Percentiles rank a stretch among this genome's conserved stretches.
phyloP scores from a whole-genome alignment of 2,797 vertebrate genomes.

The Eutrigla gurnardus region DNA sequence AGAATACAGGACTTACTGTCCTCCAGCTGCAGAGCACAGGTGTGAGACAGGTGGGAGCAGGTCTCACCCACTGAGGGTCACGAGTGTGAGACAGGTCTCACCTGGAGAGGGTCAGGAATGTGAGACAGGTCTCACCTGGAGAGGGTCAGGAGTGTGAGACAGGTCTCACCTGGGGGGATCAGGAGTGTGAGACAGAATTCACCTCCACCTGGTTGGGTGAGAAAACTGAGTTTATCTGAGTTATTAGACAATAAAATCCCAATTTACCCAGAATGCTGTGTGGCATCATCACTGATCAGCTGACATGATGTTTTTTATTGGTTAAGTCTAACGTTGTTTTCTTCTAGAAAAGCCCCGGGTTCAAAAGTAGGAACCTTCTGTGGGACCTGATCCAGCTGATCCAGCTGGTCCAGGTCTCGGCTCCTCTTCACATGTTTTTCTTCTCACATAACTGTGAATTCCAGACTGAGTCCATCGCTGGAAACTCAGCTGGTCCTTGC shows the following conservation, averaged over 20 bases:
- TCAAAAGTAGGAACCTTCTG: conserved; percentile 1
- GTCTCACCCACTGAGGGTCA: conserved; percentile 28
- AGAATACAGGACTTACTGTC: not conserved
- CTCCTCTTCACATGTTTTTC: conserved; percentile 34
- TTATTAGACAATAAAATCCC: no score
- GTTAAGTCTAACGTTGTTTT: no score
- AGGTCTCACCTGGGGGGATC: no score
- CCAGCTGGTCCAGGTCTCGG: conserved; percentile 12
- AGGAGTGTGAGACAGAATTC: no score
- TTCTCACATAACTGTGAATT: conserved; percentile 38
- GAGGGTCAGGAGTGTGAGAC: no score
- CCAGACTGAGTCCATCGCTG: conserved; percentile 29
- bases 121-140: no score
- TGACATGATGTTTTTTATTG: no score
- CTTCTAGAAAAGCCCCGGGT: not conserved
- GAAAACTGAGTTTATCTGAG: no score
- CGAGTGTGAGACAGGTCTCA: not conserved
- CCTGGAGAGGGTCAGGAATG: no score
- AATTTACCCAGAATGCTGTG: no score
- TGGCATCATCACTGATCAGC: no score
- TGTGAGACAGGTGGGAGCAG: conserved; percentile 31
- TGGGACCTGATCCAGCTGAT: not conserved
- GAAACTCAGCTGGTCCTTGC: conserved; percentile 30
- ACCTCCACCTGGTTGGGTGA: no score
- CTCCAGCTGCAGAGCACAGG: conserved; percentile 29